Percentiles rank a stretch among this genome's conserved stretches.
Conservation (phyloP, 2,888 invertebrate genomes). For the Timema podura region DNA sequence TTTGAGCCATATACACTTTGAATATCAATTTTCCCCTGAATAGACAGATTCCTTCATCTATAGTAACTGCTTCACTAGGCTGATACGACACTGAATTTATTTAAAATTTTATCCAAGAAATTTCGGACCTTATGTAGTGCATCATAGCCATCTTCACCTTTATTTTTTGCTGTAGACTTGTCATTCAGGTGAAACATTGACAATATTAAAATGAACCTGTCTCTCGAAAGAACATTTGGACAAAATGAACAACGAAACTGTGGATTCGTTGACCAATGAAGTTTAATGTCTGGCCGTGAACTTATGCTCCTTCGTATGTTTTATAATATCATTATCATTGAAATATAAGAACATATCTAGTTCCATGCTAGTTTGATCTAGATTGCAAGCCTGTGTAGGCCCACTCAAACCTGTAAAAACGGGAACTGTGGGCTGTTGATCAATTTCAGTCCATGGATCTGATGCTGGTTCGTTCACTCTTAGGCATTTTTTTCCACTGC, state of each 20-base stretch:
- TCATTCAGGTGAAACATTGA: neutral
- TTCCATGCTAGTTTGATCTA: no score
- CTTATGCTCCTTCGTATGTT: neutral
- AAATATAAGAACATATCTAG: neutral
- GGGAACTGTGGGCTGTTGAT: neutral
- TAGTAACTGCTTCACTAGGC: neutral
- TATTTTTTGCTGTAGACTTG: neutral
- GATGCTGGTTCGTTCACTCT: neutral
- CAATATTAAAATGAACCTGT: neutral
- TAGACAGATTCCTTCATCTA: constrained; percentile 3
- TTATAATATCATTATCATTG: neutral
- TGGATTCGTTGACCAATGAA: no score
- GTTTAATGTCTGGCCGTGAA: no score
- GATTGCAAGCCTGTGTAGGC: neutral
- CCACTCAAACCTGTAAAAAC: constrained; percentile 2
- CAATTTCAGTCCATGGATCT: no score
- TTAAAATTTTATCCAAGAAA: neutral
- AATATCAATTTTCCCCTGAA: neutral
- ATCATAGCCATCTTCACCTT: neutral
- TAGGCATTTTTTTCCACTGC: no score
- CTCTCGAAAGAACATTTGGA: neutral
- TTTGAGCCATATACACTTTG: neutral
- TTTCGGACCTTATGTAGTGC: neutral
- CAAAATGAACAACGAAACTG: neutral
- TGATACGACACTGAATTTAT: neutral